These are phyloP conservation scores for Siniperca undulata DNA, from an alignment of 2,797 vertebrate genomes.

Conservation along the genomic window DNA sequence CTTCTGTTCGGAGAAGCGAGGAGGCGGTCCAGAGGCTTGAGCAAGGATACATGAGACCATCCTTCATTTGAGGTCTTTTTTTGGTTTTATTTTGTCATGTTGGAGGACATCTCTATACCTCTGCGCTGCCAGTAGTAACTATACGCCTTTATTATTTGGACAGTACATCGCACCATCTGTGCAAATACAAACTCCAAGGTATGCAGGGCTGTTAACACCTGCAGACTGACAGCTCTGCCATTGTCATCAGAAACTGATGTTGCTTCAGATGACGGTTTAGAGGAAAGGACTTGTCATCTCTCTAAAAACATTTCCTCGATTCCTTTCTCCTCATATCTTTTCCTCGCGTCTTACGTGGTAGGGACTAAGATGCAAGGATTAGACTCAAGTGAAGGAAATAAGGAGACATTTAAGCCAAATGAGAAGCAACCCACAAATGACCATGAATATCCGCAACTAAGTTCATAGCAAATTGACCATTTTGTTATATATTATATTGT, in stretches of 20 bases:
- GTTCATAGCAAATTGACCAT: background rate
- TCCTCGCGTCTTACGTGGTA: background rate
- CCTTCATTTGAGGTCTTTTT: too few species aligned
- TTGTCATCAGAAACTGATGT: too few species aligned
- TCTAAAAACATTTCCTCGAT: background rate
- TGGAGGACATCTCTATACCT: too few species aligned
- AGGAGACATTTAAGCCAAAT: background rate
- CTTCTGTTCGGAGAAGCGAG: background rate
- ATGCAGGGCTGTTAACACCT: too few species aligned
- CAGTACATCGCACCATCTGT: too few species aligned
- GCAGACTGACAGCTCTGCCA: too few species aligned
- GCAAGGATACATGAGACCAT: too few species aligned
- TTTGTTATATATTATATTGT: background rate
- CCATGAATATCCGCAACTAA: background rate
- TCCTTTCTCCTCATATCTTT: background rate
- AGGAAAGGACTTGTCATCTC: background rate
- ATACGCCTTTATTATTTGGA: too few species aligned
- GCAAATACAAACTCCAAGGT: too few species aligned
- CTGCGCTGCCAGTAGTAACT: too few species aligned
- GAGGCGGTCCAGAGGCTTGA: background rate
- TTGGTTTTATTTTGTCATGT: too few species aligned
- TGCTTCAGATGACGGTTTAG: background rate
- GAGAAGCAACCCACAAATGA: background rate
- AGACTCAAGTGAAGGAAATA: background rate
- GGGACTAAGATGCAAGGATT: background rate